Percentiles rank a stretch among this genome's conserved stretches.
Evolutionary conservation across 2,797 vertebrate genomes (phyloP).

Genomic region (Squalus acanthias): DNA sequence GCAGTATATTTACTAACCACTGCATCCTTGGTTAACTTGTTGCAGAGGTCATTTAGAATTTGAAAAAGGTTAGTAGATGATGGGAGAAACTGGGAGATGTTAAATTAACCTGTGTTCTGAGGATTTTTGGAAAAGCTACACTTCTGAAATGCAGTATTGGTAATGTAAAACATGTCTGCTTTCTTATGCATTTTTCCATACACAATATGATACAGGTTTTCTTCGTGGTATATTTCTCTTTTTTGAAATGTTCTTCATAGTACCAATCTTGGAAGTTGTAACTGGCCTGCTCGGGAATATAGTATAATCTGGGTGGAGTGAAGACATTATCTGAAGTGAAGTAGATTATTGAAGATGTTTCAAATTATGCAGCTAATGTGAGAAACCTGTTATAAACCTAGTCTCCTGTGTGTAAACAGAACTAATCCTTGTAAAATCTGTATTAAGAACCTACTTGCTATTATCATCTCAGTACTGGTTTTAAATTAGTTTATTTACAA

Average conservation of each 20-base stretch:
- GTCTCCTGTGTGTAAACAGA: background rate
- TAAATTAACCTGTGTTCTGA: background rate
- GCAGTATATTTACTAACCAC: background rate
- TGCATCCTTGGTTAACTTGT: background rate
- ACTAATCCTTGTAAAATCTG: background rate
- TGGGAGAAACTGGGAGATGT: background rate
- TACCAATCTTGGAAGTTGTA: too few species aligned
- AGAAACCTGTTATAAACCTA: background rate
- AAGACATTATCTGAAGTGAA: background rate
- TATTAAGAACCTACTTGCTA: too few species aligned
- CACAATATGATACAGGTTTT: background rate
- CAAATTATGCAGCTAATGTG: background rate
- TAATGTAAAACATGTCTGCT: background rate
- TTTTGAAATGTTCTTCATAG: too few species aligned
- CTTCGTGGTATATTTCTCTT: background rate
- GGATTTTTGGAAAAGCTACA: background rate
- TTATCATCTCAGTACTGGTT: too few species aligned
- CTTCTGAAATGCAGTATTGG: background rate
- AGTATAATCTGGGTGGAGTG: too few species aligned
- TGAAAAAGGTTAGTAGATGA: background rate
- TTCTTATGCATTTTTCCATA: background rate
- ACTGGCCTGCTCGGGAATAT: too few species aligned
- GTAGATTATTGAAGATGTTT: background rate
- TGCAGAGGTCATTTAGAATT: background rate
- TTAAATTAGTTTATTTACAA: too few species aligned